Evolutionary conservation across 2,797 vertebrate species (phyloP).

Genomic region (Champsocephalus esox): DNA sequence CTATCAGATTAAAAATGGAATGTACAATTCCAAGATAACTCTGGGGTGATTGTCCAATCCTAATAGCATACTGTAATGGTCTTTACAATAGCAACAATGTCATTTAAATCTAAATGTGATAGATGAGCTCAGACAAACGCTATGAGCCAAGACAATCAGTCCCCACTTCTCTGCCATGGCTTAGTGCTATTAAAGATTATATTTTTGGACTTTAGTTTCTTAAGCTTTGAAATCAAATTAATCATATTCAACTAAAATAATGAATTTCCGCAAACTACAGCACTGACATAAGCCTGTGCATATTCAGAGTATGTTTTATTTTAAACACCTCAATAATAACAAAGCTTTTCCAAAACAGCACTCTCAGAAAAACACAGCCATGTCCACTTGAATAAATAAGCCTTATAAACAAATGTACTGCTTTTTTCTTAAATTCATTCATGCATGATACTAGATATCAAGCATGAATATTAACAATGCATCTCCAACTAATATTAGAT

Average conservation of each 20-base stretch:
- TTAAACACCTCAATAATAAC: slow-evolving; percentile 21
- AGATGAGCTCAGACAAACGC: slow-evolving; percentile 39
- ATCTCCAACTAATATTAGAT: slow-evolving; percentile 28
- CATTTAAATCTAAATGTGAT: slow-evolving; percentile 44
- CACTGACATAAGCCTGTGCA: slow-evolving; percentile 24
- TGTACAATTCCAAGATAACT: slow-evolving; percentile 6
- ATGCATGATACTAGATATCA: slow-evolving; percentile 23
- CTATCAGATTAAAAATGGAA: background rate
- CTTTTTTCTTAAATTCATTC: slow-evolving; percentile 5
- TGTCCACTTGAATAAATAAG: background rate
- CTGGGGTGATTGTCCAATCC: background rate
- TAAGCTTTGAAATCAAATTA: slow-evolving; percentile 59
- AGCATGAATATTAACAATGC: slow-evolving; percentile 18
- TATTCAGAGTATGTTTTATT: slow-evolving; percentile 20
- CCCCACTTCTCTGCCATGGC: slow-evolving; percentile 39
- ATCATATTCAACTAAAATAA: slow-evolving; percentile 37
- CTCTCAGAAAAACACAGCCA: background rate
- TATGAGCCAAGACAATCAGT: slow-evolving; percentile 43
- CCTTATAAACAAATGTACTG: background rate
- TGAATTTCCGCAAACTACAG: slow-evolving; percentile 26
- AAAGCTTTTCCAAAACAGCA: slow-evolving; percentile 4
- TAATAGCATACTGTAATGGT: slow-evolving; percentile 4
- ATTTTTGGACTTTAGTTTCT: slow-evolving; percentile 43
- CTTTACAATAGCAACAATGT: slow-evolving; percentile 41
- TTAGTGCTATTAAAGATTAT: slow-evolving; percentile 51